Percentiles rank a stretch among this genome's conserved stretches.
Conservation (phyloP, 2,888 invertebrate genomes). For the Netelia virgata region DNA sequence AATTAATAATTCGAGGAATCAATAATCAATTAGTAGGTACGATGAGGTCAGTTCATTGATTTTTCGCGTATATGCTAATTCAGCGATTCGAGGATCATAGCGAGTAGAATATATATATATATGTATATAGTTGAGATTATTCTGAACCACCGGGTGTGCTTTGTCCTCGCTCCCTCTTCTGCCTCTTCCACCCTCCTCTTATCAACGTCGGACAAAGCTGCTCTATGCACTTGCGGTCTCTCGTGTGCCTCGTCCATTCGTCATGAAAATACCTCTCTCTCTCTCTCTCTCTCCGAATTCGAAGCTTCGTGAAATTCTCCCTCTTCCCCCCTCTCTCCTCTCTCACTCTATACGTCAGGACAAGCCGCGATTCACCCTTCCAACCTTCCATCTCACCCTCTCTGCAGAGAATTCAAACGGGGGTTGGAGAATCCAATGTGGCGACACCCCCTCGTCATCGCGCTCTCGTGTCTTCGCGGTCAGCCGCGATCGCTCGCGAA, state of each 20-base stretch:
- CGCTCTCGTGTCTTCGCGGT: constrained; percentile 64
- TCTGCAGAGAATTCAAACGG: constrained; percentile 37
- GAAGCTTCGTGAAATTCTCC: constrained; percentile 40
- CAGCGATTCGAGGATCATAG: constrained; percentile 30
- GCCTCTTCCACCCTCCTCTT: background rate
- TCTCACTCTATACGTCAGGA: constrained; percentile 34
- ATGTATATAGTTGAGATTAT: constrained; percentile 47
- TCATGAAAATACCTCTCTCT: constrained; percentile 75
- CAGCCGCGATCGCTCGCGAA: constrained; percentile 45
- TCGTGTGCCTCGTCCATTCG: constrained; percentile 73
- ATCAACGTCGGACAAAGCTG: constrained; percentile 74
- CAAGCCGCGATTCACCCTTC: constrained; percentile 10
- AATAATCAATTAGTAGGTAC: background rate
- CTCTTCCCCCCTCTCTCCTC: constrained; percentile 36
- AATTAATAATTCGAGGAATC: background rate
- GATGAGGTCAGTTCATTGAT: constrained; percentile 4
- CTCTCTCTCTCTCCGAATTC: constrained; percentile 52
- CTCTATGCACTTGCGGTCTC: constrained; percentile 73
- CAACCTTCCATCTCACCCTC: background rate
- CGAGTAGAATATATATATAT: background rate
- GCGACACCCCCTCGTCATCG: constrained; percentile 36
- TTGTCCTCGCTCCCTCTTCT: constrained; percentile 58
- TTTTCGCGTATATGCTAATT: constrained; percentile 18
- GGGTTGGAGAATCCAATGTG: constrained; percentile 46
- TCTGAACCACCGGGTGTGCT: constrained; percentile 71